A percentile compares a stretch with the other conserved stretches of the same genome.
These are phyloP conservation scores for Sapajus apella DNA, from an alignment of 2,113 vertebrate species.

Conservation along the genomic window DNA sequence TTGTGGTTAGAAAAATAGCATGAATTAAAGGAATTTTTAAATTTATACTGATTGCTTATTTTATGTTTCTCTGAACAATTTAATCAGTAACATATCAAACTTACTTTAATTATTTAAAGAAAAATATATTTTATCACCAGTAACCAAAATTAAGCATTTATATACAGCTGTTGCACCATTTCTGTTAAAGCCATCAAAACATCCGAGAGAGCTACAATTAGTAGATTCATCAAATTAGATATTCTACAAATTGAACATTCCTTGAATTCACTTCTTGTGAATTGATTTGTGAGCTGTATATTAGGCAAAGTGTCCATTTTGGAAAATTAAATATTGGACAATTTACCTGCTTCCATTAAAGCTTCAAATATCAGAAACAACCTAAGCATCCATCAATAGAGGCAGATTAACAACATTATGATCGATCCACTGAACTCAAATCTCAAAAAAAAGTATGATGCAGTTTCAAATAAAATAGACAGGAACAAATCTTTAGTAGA, in stretches of 20 bases:
- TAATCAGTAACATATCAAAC: background rate
- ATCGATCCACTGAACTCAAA: background rate
- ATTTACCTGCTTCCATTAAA: constrained; percentile 9
- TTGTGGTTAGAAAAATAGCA: constrained; percentile 14
- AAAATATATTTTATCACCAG: background rate
- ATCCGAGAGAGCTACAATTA: background rate
- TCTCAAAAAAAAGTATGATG: background rate
- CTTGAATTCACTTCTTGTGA: background rate
- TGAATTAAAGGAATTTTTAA: background rate
- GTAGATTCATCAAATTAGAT: constrained; percentile 31
- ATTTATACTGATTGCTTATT: background rate
- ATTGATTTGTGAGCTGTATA: constrained; percentile 13
- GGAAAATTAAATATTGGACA: constrained; percentile 41
- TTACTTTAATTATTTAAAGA: constrained; percentile 43
- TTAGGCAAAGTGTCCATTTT: constrained; percentile 37
- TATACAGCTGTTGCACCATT: background rate
- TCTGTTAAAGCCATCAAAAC: constrained; percentile 40
- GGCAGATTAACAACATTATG: background rate
- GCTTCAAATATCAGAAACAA: background rate
- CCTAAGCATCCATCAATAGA: background rate
- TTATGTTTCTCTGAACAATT: background rate
- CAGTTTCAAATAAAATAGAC: background rate
- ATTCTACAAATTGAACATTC: constrained; percentile 40
- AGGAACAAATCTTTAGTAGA: background rate
- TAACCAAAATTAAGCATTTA: background rate